A percentile compares a stretch with the other conserved stretches of the same genome.
Evolutionary conservation across 2,113 vertebrate species (phyloP).

Genomic region (Argyrosomus japonicus): DNA sequence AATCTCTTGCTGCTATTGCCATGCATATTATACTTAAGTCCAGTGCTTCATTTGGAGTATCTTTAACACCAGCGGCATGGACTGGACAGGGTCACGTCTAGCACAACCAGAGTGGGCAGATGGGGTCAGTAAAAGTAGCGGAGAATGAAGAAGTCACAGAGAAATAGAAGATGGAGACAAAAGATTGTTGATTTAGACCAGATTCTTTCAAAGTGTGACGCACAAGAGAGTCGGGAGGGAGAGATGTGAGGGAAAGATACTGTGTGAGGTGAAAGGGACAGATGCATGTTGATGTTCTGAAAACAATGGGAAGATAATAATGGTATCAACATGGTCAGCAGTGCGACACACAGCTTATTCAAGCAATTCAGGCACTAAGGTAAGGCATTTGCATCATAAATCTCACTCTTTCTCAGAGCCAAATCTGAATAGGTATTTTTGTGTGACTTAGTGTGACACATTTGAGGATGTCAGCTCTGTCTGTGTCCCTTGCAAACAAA

Average conservation of each 20-base stretch:
- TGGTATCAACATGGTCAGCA: too few species aligned
- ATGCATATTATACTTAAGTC: not conserved
- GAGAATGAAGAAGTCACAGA: not conserved
- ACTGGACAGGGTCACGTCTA: not conserved
- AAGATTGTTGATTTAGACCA: not conserved
- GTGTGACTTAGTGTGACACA: not conserved
- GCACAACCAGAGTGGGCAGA: not conserved
- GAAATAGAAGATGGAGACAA: conserved; percentile 2
- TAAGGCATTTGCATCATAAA: too few species aligned
- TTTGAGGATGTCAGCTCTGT: not conserved
- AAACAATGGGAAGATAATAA: not conserved
- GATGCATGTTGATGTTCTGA: not conserved
- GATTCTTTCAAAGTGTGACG: not conserved
- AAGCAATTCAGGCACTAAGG: too few species aligned
- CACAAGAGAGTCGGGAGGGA: not conserved
- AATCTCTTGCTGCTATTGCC: not conserved
- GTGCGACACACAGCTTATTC: too few species aligned
- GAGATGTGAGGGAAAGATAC: not conserved
- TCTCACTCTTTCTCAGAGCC: too few species aligned
- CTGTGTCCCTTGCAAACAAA: not conserved
- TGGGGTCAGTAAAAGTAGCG: not conserved
- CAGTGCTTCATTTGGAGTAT: not conserved
- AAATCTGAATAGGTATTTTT: too few species aligned
- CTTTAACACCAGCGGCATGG: not conserved
- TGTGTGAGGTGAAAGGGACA: too few species aligned